Evolutionary conservation across 64 coral and sea anemone species (phyloP), one percentile per base, ranked within the genome.

Genomic region (Pachyseris speciosa): DNA sequence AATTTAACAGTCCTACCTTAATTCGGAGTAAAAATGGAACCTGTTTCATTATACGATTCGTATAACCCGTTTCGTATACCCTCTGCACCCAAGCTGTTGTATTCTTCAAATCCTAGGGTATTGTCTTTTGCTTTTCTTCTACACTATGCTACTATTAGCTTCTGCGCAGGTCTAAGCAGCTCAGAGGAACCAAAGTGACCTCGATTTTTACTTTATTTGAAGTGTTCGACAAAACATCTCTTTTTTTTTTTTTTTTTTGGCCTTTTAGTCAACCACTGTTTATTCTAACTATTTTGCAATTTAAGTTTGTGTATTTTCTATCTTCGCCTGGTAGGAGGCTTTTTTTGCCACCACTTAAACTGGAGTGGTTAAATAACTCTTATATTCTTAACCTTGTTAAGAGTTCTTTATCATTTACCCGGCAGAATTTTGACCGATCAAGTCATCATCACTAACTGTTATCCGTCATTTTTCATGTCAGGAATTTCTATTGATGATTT

Each of bases 401-500:
- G 37, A 32, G 67, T 20, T 44, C 45, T 20, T 9, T 24, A 37
- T 47, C 2, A 44, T 25, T n/a, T n/a, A n/a, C n/a, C n/a, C n/a
- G n/a, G n/a, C n/a, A n/a, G n/a, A n/a, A n/a, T n/a, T n/a, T n/a
- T n/a, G n/a, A n/a, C n/a, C n/a, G n/a, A n/a, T n/a, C n/a, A n/a
- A n/a, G n/a, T n/a, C n/a, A n/a, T n/a, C n/a, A 74, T 26, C 39
- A 19, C 12, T 47, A 27, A 43, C 45, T 72, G 72, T 48, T 48
- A 6, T 51, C 9, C 30, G 42, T 43, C 32, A 27, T 78, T 57
- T 44, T 52, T 64, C 16, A 57, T 59, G 15, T 13, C 55, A 96
- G 95, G 89, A 59, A 65, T 96, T 43, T 90, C 69, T 30, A 80
- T 96, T 30, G 95, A 96, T 77, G 90, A 90, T 37, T 41, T 90